A percentile compares a stretch with the other conserved stretches of the same genome.
phyloP scores from a whole-genome alignment of 2,113 vertebrate genomes.

The Rana temporaria region DNA sequence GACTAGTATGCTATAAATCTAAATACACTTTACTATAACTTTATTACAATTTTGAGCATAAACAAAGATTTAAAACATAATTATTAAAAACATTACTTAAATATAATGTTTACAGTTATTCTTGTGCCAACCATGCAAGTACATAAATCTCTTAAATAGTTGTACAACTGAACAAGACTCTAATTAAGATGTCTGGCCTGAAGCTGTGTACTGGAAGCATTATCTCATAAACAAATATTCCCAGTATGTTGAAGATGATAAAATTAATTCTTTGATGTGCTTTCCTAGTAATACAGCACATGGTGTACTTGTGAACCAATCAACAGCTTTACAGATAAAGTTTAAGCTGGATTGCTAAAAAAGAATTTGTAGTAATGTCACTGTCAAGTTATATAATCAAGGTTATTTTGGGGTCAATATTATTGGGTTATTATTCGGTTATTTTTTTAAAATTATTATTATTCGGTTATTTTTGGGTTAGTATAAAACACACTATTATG shows the following conservation, averaged over 20 bases:
- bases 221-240: conserved; percentile 58
- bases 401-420: conserved; percentile 36
- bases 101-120: conserved; percentile 50
- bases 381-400: conserved; percentile 19
- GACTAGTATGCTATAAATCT: background rate
- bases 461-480: too few relatives aligned
- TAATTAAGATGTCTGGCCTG: conserved; percentile 58
- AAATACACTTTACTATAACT: background rate
- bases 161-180: conserved; percentile 50
- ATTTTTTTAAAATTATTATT: too few relatives aligned
- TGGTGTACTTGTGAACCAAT: conserved; percentile 33
- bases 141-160: conserved; percentile 55
- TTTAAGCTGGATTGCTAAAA: conserved; percentile 37
- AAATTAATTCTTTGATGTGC: conserved; percentile 39
- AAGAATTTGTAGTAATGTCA: conserved; percentile 23
- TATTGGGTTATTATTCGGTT: too few relatives aligned
- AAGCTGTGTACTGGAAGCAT: conserved; percentile 56
- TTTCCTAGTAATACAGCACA: conserved; percentile 32
- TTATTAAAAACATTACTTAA: conserved; percentile 50
- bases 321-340: conserved; percentile 38
- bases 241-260: conserved; percentile 55
- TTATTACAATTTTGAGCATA: background rate
- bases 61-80: conserved; percentile 19
- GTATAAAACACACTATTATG: too few relatives aligned
- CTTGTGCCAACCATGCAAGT: conserved; percentile 28